These are phyloP conservation scores for Leptinotarsa defecta DNA, from an alignment of 1,140 invertebrate genomes.

Conservation along the genomic window DNA sequence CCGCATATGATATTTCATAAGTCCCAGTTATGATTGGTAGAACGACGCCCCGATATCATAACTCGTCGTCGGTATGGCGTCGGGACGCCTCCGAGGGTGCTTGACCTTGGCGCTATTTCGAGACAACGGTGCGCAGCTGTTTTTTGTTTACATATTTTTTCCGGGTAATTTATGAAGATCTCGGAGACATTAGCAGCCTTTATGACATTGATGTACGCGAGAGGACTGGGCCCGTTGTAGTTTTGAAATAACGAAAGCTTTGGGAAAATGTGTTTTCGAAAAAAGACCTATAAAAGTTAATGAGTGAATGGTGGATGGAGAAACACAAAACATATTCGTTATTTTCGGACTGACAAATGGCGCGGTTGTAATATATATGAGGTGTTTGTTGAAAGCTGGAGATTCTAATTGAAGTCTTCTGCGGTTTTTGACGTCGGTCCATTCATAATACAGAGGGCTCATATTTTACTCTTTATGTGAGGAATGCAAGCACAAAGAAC, in stretches of 20 bases:
- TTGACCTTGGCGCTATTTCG: constrained; percentile 18
- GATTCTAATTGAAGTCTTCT: not conserved
- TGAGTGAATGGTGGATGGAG: constrained; percentile 13
- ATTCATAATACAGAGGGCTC: too few species aligned
- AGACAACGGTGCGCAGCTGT: not conserved
- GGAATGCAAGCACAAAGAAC: too few species aligned
- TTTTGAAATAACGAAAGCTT: constrained; percentile 11
- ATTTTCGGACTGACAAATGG: constrained; percentile 14
- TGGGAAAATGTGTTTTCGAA: constrained; percentile 11
- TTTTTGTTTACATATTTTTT: constrained; percentile 25
- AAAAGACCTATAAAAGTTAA: constrained; percentile 7
- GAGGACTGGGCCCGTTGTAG: not conserved
- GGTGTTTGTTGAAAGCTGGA: not conserved
- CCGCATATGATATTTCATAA: constrained; percentile 50
- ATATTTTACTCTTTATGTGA: too few species aligned
- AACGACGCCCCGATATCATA: constrained; percentile 27
- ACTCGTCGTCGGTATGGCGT: constrained; percentile 30
- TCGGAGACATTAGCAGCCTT: constrained; percentile 6
- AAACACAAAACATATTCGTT: constrained; percentile 14
- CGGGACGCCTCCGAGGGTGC: constrained; percentile 13
- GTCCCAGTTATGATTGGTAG: constrained; percentile 46
- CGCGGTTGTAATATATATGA: constrained; percentile 7
- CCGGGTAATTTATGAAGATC: constrained; percentile 23
- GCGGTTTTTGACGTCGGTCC: not conserved
- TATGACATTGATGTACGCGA: constrained; percentile 17